Conservation (phyloP, 2,888 invertebrate species). For the Lasioglossum oenotherae region DNA sequence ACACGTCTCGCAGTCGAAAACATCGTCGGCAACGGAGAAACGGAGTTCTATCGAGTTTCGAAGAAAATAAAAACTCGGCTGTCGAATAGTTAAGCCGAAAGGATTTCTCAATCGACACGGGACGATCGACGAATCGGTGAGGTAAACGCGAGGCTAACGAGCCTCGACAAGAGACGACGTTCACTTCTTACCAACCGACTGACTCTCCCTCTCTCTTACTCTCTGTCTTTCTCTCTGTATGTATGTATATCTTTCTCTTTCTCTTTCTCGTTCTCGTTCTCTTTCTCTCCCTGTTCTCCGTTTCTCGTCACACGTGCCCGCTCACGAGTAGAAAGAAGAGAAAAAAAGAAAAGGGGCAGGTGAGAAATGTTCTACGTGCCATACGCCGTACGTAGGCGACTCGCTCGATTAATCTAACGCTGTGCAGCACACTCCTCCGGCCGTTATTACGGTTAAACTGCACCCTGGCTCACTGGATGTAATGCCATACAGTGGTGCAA, state of each 20-base stretch:
- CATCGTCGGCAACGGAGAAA: background rate
- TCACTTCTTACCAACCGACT: slow-evolving; percentile 15
- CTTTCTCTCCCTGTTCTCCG: background rate
- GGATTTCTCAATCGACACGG: slow-evolving; percentile 13
- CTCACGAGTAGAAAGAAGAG: background rate
- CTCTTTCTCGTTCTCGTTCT: too few relatives aligned
- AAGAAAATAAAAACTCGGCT: background rate
- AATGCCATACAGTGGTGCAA: slow-evolving; percentile 49
- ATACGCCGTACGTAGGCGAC: slow-evolving; percentile 58
- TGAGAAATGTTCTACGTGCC: slow-evolving; percentile 62
- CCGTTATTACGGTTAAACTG: slow-evolving; percentile 56
- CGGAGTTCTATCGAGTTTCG: background rate
- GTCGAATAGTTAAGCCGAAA: background rate
- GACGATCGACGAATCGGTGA: slow-evolving; percentile 43
- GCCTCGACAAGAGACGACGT: slow-evolving; percentile 29
- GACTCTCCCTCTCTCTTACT: background rate
- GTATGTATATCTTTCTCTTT: background rate
- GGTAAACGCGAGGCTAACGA: slow-evolving; percentile 37
- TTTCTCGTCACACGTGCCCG: slow-evolving; percentile 35
- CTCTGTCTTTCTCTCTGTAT: background rate
- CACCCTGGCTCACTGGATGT: slow-evolving; percentile 37
- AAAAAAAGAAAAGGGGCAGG: slow-evolving; percentile 41
- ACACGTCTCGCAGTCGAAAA: background rate
- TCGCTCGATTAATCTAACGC: slow-evolving; percentile 60
- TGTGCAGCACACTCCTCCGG: slow-evolving; percentile 39